These are phyloP conservation scores for Carassius carassius DNA, from an alignment of 2,113 vertebrate genomes.

Conservation along the genomic window DNA sequence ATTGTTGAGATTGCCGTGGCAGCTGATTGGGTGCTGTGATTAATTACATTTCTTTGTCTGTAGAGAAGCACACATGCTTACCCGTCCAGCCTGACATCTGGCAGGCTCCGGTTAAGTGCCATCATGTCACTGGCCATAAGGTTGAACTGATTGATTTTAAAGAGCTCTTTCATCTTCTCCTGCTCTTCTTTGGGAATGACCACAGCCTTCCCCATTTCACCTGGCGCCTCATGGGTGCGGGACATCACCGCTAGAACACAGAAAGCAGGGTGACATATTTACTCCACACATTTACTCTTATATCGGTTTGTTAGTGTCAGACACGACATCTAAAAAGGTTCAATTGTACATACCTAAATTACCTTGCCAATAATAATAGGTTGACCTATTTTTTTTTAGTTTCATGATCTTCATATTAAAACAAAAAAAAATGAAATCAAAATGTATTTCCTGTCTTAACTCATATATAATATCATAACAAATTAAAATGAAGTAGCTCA, in stretches of 20 bases:
- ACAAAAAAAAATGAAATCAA: too few relatives aligned
- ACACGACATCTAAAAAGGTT: not conserved
- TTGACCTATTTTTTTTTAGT: too few relatives aligned
- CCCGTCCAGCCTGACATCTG: conserved; percentile 95
- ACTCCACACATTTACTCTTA: not conserved
- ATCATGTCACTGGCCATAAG: conserved; percentile 98
- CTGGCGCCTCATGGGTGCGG: conserved; percentile 89
- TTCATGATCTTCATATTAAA: too few relatives aligned
- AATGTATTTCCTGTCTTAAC: too few relatives aligned
- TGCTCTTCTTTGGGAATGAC: conserved; percentile 90
- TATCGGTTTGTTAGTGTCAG: not conserved
- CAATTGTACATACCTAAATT: not conserved
- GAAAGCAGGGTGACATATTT: not conserved
- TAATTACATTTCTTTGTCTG: not conserved
- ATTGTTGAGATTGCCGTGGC: not conserved
- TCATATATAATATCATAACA: not conserved
- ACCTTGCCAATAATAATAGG: too few relatives aligned
- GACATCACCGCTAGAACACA: conserved; percentile 87
- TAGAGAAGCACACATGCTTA: conserved; percentile 69
- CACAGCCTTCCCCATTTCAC: conserved; percentile 96
- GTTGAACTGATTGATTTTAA: conserved; percentile 99
- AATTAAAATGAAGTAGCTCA: not conserved
- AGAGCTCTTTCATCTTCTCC: conserved; percentile 98
- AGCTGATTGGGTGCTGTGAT: not conserved
- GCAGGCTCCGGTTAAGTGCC: conserved; percentile 92